Base-by-base conservation (phyloP, 2,797 vertebrate genomes). In the Oryzias sinensis region DNA sequence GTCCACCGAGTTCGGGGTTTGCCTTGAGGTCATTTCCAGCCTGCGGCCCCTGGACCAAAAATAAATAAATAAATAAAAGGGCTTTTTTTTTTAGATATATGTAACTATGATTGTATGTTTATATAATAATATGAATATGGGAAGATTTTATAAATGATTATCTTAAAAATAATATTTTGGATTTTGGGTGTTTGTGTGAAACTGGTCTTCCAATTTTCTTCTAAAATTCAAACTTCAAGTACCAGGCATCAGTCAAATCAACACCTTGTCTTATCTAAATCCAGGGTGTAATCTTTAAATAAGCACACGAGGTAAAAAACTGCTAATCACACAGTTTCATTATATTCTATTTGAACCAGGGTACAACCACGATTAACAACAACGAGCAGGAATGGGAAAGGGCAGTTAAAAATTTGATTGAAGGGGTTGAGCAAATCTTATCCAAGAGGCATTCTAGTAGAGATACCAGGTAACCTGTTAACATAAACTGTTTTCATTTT, bases 381-480 rank as follows among this genome's bases (percentile, higher is more conserved):
- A 47, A 41, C 47, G 8, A 40, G 46, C 49, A 61, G 64, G 67
- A 67, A 65, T 66, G 42, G 49, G 43, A 68, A 48, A 51, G 67
- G 63, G 64, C 49, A 54, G 63, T 60, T 48, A 50, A 59, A 43
- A 41, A 29, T 5, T 48, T 24, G 16, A 40, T 59, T 27, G 29
- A 41, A 18, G 20, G 14, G 45, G 49, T 49, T n/a, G 17, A 27
- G 49, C 8, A 42, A 49, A 62, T 65, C 7, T 53, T 55, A 47
- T 64, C 61, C 59, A 71, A 74, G 65, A 77, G 73, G 71, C 58
- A 14, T 45, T 57, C 62, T 72, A 53, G 40, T 15, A 49, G 48
- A 74, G 49, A 25, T 75, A 76, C 70, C 70, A 74, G 72, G 54
- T 79, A 70, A 76, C 72, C 80, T 58, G 57, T 64, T 75, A 65